Conservation (phyloP, 92 coral and sea anemone genomes). For the Porites lobata region DNA sequence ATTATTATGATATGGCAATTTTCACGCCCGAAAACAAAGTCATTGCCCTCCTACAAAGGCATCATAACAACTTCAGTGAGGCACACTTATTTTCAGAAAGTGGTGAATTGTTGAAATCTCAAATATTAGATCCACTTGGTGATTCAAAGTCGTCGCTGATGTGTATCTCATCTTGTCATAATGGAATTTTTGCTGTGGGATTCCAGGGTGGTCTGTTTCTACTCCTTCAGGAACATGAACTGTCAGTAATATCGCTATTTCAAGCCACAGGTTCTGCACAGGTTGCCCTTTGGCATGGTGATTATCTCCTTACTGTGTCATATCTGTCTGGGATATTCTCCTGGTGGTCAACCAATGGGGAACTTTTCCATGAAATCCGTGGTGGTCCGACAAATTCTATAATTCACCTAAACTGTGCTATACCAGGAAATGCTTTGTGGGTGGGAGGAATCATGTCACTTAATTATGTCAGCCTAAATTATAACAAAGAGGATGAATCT, state of each 20-base stretch:
- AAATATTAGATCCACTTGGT: slow-evolving; percentile 77
- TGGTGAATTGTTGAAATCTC: slow-evolving; percentile 66
- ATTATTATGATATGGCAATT: slow-evolving; percentile 77
- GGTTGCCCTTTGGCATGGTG: slow-evolving; percentile 81
- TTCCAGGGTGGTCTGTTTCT: slow-evolving; percentile 89
- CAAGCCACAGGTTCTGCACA: slow-evolving; percentile 95
- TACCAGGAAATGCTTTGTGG: slow-evolving; percentile 76
- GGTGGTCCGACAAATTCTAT: slow-evolving; percentile 87
- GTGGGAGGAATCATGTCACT: slow-evolving; percentile 92
- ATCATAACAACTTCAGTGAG: slow-evolving; percentile 74
- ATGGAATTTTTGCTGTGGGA: slow-evolving; percentile 81
- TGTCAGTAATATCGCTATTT: slow-evolving; percentile 68
- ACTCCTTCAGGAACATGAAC: slow-evolving; percentile 64
- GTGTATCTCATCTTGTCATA: slow-evolving; percentile 76
- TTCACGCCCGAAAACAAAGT: slow-evolving; percentile 64
- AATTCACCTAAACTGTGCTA: slow-evolving; percentile 82
- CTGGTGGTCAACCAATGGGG: slow-evolving; percentile 87
- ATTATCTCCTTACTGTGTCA: slow-evolving; percentile 75
- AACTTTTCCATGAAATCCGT: slow-evolving; percentile 71
- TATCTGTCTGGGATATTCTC: slow-evolving; percentile 86
- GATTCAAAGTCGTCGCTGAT: slow-evolving; percentile 76
- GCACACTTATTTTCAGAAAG: slow-evolving; percentile 63
- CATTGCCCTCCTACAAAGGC: slow-evolving; percentile 76
- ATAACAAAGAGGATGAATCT: slow-evolving; percentile 5
- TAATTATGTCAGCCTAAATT: slow-evolving; percentile 66